Evolutionary conservation across 1,140 invertebrate genomes (phyloP).

Genomic region (Notospermus geniculatus): DNA sequence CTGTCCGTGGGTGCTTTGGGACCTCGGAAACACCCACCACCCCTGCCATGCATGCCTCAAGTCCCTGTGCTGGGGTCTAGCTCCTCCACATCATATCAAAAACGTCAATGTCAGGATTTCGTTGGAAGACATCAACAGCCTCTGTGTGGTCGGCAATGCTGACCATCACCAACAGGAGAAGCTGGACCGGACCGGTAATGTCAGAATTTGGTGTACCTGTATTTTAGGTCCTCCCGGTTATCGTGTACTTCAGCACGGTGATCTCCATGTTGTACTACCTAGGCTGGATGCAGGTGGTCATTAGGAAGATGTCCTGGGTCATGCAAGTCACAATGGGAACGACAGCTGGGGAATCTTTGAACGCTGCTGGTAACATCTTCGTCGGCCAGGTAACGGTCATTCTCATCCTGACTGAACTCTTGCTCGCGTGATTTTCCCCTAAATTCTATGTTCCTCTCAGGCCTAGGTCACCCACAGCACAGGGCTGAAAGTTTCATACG

Average conservation of each 20-base stretch:
- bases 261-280: slow-evolving; percentile 22
- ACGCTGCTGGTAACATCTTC: slow-evolving; percentile 20
- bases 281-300: slow-evolving; percentile 19
- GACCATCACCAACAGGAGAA: not conserved
- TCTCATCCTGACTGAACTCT: too few species aligned
- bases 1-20: too few species aligned
- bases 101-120: not conserved
- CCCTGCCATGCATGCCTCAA: too few species aligned
- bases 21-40: too few species aligned
- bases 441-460: too few species aligned
- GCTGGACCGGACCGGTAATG: not conserved
- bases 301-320: slow-evolving; percentile 15
- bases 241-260: slow-evolving; percentile 17
- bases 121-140: not conserved
- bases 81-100: too few species aligned
- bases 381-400: slow-evolving; percentile 18
- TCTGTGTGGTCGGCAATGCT: not conserved
- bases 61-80: too few species aligned
- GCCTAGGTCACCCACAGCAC: not conserved
- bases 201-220: not conserved
- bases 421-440: too few species aligned
- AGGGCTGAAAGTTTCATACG: not conserved
- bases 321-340: slow-evolving; percentile 25
- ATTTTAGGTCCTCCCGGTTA: slow-evolving; percentile 18
- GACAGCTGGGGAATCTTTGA: slow-evolving; percentile 22